Evolutionary conservation across 1,140 invertebrate species (phyloP), one percentile per base, ranked within the genome.

Genomic region (Microplitis demolitor): DNA sequence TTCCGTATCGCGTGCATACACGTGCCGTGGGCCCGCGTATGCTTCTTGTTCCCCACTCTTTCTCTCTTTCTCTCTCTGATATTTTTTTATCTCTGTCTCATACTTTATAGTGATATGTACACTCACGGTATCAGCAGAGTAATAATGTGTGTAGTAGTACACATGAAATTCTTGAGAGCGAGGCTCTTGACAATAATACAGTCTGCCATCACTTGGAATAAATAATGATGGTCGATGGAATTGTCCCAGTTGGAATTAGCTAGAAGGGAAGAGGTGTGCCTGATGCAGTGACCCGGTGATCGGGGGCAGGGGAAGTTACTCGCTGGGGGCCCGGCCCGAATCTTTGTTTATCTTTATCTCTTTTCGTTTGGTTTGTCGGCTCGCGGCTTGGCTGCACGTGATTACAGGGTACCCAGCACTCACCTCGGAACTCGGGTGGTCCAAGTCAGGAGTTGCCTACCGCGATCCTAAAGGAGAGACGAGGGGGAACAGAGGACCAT

Each of bases 341-440:
- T 86, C 83, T 85, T 84, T 87, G 86, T 87, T 87, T 87, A 87
- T 87, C 83, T 87, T 86, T 87, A 87, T 86, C 84, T 86, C 82
- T 85, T 85, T 86, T 85, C 81, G 82, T 86, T 87, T 84, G 82
- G 84, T 86, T 87, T 87, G 86, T 86, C 85, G 85, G 84, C 85
- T 85, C 82, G 84, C 84, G 84, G 84, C 84, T 84, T 80, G 80
- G 82, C 83, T 82, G 66, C 71, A 82, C 80, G 80, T 85, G 85
- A 86, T 85, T 87, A 87, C 85, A 86, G 86, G 83, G 81, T 85
- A 85, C 81, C 82, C 82, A 79, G 81, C 83, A 84, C 85, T 87
- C 85, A 86, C 84, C 85, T 87, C 86, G 83, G 79, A 85, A 83
- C 86, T 87, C 84, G 85, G 86, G 86, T 87, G 86, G 86, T 87